A percentile compares a stretch with the other conserved stretches of the same genome.
phyloP scores from a whole-genome alignment of 37 sponge, comb jelly and placozoan species.

The Cladorhizidae sp. region DNA sequence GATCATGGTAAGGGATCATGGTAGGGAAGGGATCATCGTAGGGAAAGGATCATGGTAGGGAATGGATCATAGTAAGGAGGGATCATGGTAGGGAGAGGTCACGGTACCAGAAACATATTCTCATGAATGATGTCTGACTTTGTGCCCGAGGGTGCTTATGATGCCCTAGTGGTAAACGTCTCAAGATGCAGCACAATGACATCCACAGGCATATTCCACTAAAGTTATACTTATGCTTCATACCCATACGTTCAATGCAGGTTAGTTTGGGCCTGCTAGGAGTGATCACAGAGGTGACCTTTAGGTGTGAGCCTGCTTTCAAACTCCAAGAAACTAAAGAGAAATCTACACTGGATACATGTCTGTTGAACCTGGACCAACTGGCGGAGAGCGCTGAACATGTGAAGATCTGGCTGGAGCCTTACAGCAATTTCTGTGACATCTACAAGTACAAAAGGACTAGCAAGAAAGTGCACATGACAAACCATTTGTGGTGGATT shows the following conservation, averaged over 20 bases:
- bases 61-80: no score
- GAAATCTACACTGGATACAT: slow-evolving; percentile 22
- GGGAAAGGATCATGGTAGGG: no score
- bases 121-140: no score
- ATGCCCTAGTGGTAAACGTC: no score
- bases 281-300: slow-evolving; percentile 72
- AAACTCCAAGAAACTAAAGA: slow-evolving; percentile 38
- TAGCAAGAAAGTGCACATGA: not conserved
- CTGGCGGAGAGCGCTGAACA: slow-evolving; percentile 34
- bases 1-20: no score
- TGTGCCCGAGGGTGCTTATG: no score
- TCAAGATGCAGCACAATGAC: no score
- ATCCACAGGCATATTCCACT: no score
- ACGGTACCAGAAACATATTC: no score
- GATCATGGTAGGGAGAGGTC: no score
- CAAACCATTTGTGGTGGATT: not conserved
- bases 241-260: not conserved
- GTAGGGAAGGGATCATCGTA: no score
- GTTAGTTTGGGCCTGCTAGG: slow-evolving; percentile 77
- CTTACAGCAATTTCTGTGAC: slow-evolving; percentile 43
- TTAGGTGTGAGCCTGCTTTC: slow-evolving; percentile 49
- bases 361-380: slow-evolving; percentile 28
- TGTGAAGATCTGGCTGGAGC: slow-evolving; percentile 75
- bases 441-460: slow-evolving; percentile 41
- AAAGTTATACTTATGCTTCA: no score